Evolutionary conservation across 2,888 invertebrate genomes (phyloP).

Genomic region (Lithodes maja): DNA sequence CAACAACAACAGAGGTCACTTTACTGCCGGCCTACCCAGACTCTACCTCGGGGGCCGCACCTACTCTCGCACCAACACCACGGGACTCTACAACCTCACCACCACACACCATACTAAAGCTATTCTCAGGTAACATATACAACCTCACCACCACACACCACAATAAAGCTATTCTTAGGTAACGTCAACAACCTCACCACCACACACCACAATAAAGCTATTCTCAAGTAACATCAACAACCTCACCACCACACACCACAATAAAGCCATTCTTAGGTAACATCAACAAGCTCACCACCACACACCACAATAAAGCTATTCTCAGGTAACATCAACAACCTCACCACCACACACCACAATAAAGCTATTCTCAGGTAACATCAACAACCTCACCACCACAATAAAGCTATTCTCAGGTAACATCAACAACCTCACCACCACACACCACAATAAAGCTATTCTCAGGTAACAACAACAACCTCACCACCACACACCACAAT

Average conservation of each 20-base stretch:
- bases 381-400: too few species aligned
- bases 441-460: too few species aligned
- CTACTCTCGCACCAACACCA: constrained; percentile 45
- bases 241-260: constrained; percentile 51
- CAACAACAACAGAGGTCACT: neutral
- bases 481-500: too few species aligned
- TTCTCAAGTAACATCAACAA: constrained; percentile 39
- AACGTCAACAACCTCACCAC: constrained; percentile 38
- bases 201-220: constrained; percentile 48
- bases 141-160: constrained; percentile 56
- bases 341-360: too few species aligned
- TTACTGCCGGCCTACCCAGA: constrained; percentile 18
- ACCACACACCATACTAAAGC: constrained; percentile 52
- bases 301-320: too few species aligned
- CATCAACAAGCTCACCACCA: neutral
- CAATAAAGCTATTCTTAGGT: constrained; percentile 47
- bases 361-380: too few species aligned
- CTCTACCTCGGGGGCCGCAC: constrained; percentile 55
- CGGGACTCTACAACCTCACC: constrained; percentile 54
- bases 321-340: too few species aligned
- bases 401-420: too few species aligned
- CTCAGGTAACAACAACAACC: too few species aligned
- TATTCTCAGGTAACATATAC: constrained; percentile 34
- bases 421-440: too few species aligned
- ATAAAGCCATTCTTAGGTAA: constrained; percentile 48